A percentile compares a stretch with the other conserved stretches of the same genome.
Evolutionary conservation across 2,113 vertebrate species (phyloP).

Genomic region (Sylvietta virens): DNA sequence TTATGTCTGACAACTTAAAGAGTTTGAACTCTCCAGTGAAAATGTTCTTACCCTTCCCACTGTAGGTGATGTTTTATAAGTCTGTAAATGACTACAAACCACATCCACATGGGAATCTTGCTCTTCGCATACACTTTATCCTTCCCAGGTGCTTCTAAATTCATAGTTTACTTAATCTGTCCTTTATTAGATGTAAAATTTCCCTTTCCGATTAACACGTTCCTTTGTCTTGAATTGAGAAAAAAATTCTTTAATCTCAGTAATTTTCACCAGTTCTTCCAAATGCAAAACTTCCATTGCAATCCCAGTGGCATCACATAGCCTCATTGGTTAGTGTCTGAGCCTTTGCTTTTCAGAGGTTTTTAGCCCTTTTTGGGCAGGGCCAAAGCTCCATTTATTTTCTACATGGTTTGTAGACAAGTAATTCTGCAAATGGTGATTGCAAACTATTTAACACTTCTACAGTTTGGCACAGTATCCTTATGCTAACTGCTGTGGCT

Average conservation of each 20-base stretch:
- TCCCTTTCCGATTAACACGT: not conserved
- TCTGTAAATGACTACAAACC: not conserved
- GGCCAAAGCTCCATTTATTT: not conserved
- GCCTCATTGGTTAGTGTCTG: not conserved
- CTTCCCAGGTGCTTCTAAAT: not conserved
- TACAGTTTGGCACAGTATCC: not conserved
- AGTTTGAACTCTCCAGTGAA: not conserved
- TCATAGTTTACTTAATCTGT: not conserved
- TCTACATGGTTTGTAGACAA: not conserved
- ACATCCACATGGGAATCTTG: not conserved
- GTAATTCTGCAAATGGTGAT: not conserved
- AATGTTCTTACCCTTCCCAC: not conserved
- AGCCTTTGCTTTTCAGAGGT: not conserved
- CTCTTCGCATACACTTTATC: not conserved
- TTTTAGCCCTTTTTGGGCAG: not conserved
- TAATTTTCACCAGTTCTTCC: not conserved
- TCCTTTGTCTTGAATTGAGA: not conserved
- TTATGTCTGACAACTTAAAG: not conserved
- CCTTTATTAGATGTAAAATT: not conserved
- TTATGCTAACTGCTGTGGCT: not conserved
- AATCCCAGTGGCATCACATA: not conserved
- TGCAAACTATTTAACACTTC: not conserved
- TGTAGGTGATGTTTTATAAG: not conserved
- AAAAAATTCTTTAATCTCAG: not conserved
- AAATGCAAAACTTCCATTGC: not conserved